Evolutionary conservation across 2,113 vertebrate genomes (phyloP).

Genomic region (Mustela nigripes): DNA sequence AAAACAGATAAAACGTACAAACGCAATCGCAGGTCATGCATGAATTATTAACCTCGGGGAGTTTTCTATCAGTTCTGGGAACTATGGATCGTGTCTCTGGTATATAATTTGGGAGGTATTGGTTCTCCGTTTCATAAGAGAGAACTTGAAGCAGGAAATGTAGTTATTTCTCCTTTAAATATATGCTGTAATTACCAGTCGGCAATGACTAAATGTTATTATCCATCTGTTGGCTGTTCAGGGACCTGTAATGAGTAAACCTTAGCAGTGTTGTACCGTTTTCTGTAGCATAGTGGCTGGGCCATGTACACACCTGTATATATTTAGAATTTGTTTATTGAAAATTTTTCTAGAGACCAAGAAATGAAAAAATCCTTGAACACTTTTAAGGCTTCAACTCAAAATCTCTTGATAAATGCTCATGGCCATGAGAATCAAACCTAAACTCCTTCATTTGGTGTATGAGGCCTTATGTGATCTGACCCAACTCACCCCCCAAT

Average conservation of each 20-base stretch:
- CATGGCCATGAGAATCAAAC: neutral
- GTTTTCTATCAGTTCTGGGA: slow-evolving; percentile 73
- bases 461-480: neutral
- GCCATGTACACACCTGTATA: neutral
- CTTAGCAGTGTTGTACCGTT: neutral
- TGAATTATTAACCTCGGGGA: slow-evolving; percentile 83
- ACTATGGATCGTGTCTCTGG: slow-evolving; percentile 69
- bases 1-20: slow-evolving; percentile 73
- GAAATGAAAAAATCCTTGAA: neutral
- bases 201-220: slow-evolving; percentile 54
- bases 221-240: slow-evolving; percentile 24
- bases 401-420: neutral
- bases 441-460: neutral
- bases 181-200: slow-evolving; percentile 74
- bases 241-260: neutral
- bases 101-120: slow-evolving; percentile 62
- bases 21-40: slow-evolving; percentile 65
- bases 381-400: neutral
- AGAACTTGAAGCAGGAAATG: slow-evolving; percentile 74
- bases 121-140: slow-evolving; percentile 66
- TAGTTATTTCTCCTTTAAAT: slow-evolving; percentile 82
- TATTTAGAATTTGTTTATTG: slow-evolving; percentile 1
- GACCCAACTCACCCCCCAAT: neutral
- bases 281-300: neutral
- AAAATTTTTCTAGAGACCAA: slow-evolving; percentile 37